Conservation (phyloP, 2,888 invertebrate species). For the Hemistola chrysoprasaria region DNA sequence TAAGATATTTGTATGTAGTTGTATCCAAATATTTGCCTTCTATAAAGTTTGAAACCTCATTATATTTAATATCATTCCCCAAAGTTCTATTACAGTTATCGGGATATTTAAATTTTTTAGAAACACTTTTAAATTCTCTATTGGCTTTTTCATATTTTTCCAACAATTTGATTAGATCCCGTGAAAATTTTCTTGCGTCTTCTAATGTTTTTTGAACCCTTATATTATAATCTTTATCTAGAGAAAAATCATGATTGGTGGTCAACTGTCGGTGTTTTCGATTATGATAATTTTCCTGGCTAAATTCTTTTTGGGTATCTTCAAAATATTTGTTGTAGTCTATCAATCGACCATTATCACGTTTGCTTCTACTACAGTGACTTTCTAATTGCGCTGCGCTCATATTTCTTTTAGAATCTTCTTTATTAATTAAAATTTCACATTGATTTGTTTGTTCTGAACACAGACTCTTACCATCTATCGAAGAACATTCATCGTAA, state of each 20-base stretch:
- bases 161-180: slow-evolving; percentile 41
- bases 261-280: not conserved
- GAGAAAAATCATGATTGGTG: slow-evolving; percentile 6
- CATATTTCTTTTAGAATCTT: slow-evolving; percentile 2
- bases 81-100: slow-evolving; percentile 11
- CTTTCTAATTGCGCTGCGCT: not conserved
- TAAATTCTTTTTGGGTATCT: too few relatives aligned
- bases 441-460: not conserved
- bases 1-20: not conserved
- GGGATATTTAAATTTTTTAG: slow-evolving; percentile 36
- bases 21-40: not conserved
- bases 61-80: too few relatives aligned
- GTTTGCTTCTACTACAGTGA: not conserved
- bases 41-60: not conserved
- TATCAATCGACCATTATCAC: not conserved
- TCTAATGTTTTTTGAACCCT: slow-evolving; percentile 40
- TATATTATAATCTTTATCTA: slow-evolving; percentile 34
- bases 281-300: not conserved
- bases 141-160: slow-evolving; percentile 54
- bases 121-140: slow-evolving; percentile 44
- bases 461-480: not conserved
- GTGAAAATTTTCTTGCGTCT: slow-evolving; percentile 44
- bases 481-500: slow-evolving; percentile 1
- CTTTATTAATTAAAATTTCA: slow-evolving; percentile 3
- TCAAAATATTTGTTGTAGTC: too few relatives aligned